Evolutionary conservation across 2,797 vertebrate species (phyloP).

Genomic region (Ficedula albicollis): DNA sequence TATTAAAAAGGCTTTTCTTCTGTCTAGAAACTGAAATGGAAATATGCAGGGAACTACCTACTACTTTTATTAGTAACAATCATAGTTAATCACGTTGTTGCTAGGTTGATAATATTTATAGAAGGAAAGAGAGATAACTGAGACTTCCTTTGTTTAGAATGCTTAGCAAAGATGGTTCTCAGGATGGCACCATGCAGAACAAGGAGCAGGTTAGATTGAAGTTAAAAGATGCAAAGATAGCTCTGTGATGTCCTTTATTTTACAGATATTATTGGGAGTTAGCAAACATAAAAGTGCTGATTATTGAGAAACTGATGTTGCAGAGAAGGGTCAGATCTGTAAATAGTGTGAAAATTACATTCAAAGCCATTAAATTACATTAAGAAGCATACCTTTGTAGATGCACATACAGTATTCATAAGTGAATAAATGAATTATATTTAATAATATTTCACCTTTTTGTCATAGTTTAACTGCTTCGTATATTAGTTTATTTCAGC

Average conservation of each 20-base stretch:
- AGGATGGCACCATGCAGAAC: not conserved
- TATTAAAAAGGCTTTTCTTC: constrained; percentile 29
- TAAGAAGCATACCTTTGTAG: constrained; percentile 52
- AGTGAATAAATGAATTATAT: constrained; percentile 69
- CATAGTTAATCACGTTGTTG: constrained; percentile 49
- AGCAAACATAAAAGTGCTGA: constrained; percentile 52
- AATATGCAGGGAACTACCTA: constrained; percentile 51
- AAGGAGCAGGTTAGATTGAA: not conserved
- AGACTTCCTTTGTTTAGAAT: constrained; percentile 32
- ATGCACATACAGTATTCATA: constrained; percentile 65
- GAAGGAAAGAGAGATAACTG: constrained; percentile 23
- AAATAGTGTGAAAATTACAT: constrained; percentile 57
- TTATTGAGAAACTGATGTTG: constrained; percentile 32
- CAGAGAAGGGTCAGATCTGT: constrained; percentile 41
- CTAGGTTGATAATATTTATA: constrained; percentile 48
- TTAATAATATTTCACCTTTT: constrained; percentile 65
- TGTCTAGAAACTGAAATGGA: constrained; percentile 37
- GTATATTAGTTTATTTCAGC: constrained; percentile 4
- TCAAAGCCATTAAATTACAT: constrained; percentile 49
- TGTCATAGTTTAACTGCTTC: constrained; percentile 50
- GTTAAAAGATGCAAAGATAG: constrained; percentile 9
- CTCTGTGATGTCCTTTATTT: constrained; percentile 31
- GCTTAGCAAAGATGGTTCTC: not conserved
- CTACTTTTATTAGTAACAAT: constrained; percentile 54
- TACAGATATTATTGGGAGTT: constrained; percentile 43